These are phyloP conservation scores for Cricetomys ansorgei DNA, from an alignment of 2,113 vertebrate species.

Conservation along the genomic window DNA sequence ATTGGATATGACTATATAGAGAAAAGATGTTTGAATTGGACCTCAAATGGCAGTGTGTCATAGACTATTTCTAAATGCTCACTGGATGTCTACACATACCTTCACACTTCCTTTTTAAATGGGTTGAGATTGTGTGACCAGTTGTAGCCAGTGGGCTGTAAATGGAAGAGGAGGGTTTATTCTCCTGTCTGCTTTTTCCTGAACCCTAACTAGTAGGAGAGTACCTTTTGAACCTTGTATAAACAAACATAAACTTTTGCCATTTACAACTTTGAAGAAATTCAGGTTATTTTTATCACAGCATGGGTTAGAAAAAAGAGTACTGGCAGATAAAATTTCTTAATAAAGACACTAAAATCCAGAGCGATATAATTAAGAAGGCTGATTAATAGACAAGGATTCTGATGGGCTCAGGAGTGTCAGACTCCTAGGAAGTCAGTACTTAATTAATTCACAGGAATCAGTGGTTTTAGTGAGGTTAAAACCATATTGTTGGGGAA, in stretches of 20 bases:
- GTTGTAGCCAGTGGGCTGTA: not conserved
- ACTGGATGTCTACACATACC: not conserved
- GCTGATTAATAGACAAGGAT: not conserved
- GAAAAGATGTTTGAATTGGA: not conserved
- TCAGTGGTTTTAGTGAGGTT: slow-evolving; percentile 39
- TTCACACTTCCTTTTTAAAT: not conserved
- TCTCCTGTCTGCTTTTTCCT: not conserved
- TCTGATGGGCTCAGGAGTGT: slow-evolving; percentile 20
- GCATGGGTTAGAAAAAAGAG: not conserved
- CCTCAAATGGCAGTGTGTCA: not conserved
- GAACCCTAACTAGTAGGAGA: not conserved
- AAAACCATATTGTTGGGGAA: slow-evolving; percentile 47
- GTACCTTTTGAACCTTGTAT: not conserved
- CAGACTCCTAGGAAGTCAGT: slow-evolving; percentile 31
- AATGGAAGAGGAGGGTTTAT: not conserved
- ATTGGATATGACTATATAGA: not conserved
- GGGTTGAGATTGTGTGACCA: not conserved
- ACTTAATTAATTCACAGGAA: slow-evolving; percentile 35
- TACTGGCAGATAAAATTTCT: not conserved
- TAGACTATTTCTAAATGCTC: slow-evolving; percentile 2
- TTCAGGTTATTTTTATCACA: not conserved
- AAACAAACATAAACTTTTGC: not conserved
- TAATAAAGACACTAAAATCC: slow-evolving; percentile 8
- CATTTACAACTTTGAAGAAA: not conserved
- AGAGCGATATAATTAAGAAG: slow-evolving; percentile 32